Conservation (phyloP, 2,113 vertebrate species). For the Microcebus murinus region DNA sequence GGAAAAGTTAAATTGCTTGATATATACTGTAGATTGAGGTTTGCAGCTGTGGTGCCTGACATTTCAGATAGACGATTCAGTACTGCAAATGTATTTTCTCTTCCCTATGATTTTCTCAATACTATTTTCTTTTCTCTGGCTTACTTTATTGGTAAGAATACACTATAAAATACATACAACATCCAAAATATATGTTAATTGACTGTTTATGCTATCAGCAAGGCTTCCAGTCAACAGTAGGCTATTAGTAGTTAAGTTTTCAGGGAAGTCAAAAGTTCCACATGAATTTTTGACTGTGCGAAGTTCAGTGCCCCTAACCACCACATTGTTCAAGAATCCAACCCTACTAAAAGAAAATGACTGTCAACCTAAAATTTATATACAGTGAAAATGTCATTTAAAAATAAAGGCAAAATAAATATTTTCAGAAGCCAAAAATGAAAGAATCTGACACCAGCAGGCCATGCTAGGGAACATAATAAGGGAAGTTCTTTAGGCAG, state of each 20-base stretch:
- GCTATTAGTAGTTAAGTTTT: not conserved
- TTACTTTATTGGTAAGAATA: not conserved
- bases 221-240: not conserved
- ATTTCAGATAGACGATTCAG: not conserved
- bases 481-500: not conserved
- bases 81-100: not conserved
- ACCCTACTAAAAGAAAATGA: not conserved
- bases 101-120: not conserved
- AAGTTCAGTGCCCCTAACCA: not conserved
- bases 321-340: not conserved
- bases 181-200: not conserved
- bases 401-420: not conserved
- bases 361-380: not conserved
- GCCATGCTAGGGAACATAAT: not conserved
- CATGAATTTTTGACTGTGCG: not conserved
- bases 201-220: not conserved
- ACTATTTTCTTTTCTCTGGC: not conserved
- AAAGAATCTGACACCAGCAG: not conserved
- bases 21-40: not conserved
- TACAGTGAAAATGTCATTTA: not conserved
- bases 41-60: not conserved
- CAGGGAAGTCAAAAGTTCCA: not conserved
- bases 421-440: slow-evolving; percentile 16
- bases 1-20: not conserved
- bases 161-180: not conserved